Conservation (phyloP, 2,888 invertebrate species). For the Ceraclea dissimilis region DNA sequence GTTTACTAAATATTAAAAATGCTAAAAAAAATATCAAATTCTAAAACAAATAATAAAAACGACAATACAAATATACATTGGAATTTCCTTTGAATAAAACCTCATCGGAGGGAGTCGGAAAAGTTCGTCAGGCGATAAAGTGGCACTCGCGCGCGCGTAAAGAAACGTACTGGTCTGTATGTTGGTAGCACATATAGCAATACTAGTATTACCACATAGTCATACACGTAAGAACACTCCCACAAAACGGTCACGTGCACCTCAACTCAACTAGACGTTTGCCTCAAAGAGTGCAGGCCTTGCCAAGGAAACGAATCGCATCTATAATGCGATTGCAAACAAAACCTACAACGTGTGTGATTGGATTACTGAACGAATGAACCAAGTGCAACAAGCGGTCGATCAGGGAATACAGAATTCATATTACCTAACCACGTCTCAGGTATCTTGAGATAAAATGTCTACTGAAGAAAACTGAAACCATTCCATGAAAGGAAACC, state of each 20-base stretch:
- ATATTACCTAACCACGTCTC: too few relatives aligned
- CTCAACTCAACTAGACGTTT: not conserved
- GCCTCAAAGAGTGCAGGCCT: not conserved
- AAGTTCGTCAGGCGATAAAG: not conserved
- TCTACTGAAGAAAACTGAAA: too few relatives aligned
- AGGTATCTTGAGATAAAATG: too few relatives aligned
- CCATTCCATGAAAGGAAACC: too few relatives aligned
- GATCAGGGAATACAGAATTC: too few relatives aligned
- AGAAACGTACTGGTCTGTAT: conserved; percentile 8
- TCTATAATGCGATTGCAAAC: not conserved
- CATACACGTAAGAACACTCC: not conserved
- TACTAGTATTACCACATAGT: not conserved
- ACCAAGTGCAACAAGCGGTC: too few relatives aligned
- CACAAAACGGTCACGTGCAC: not conserved
- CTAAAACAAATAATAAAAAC: too few relatives aligned
- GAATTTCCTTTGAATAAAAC: not conserved
- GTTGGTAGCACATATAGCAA: not conserved
- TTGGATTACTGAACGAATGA: too few relatives aligned
- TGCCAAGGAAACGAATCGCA: not conserved
- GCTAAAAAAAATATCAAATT: too few relatives aligned
- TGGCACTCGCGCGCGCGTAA: conserved; percentile 8
- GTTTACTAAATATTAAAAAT: too few relatives aligned
- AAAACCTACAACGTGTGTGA: too few relatives aligned
- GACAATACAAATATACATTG: too few relatives aligned
- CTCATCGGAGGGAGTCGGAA: not conserved